Evolutionary conservation across 2,113 vertebrate genomes (phyloP).

Genomic region (Pelecanoides urinatrix): DNA sequence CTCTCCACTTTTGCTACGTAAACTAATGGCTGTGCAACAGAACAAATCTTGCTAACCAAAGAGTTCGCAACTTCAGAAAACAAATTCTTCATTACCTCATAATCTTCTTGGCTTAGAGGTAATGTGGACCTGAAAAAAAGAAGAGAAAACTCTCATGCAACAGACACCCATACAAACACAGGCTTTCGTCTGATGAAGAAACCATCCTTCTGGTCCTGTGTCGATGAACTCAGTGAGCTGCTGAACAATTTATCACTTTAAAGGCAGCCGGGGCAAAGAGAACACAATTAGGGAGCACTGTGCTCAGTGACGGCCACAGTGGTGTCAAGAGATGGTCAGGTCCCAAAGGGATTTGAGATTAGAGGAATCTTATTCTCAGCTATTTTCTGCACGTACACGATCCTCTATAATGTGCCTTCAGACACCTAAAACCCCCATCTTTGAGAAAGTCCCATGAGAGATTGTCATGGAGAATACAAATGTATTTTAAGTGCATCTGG

Average conservation of each 20-base stretch:
- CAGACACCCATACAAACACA: not conserved
- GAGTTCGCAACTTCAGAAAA: not conserved
- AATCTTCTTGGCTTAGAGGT: slow-evolving; percentile 84
- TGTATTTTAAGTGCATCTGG: not conserved
- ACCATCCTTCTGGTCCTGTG: not conserved
- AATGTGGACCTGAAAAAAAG: slow-evolving; percentile 83
- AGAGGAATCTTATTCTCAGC: not conserved
- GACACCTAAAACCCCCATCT: not conserved
- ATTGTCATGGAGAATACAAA: not conserved
- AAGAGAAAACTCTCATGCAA: slow-evolving; percentile 5
- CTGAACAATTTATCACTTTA: not conserved
- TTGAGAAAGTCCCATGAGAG: not conserved
- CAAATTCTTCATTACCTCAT: slow-evolving; percentile 80
- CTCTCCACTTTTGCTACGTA: not conserved
- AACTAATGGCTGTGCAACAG: not conserved
- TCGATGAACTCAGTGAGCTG: not conserved
- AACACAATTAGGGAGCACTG: not conserved
- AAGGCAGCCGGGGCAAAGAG: not conserved
- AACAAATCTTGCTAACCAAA: not conserved
- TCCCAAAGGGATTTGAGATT: not conserved
- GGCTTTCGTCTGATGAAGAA: not conserved
- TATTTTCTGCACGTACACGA: not conserved
- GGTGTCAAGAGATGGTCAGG: not conserved
- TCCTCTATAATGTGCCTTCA: not conserved
- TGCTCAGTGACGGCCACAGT: not conserved